Evolutionary conservation across 2,888 invertebrate species (phyloP).

Genomic region (Antheraea yamamai): DNA sequence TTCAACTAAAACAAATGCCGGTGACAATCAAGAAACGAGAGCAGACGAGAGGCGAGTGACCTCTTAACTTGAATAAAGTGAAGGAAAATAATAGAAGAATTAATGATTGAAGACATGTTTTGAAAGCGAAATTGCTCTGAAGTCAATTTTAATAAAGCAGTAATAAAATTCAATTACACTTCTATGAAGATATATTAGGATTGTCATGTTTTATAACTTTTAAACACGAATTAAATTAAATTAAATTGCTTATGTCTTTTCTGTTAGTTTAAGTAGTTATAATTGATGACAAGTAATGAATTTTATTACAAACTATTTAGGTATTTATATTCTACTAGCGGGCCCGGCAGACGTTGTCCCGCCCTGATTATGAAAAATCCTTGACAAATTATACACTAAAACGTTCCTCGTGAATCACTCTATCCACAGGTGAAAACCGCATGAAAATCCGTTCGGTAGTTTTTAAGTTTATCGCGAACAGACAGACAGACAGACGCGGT

Average conservation of each 20-base stretch:
- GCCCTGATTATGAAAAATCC: no score
- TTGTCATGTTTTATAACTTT: neutral
- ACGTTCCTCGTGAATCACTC: no score
- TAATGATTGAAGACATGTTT: constrained; percentile 5
- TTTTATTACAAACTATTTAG: neutral
- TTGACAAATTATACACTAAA: no score
- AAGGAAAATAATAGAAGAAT: neutral
- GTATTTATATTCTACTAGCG: no score
- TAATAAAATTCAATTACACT: neutral
- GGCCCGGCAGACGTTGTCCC: no score
- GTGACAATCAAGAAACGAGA: neutral
- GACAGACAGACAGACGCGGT: no score
- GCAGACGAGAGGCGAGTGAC: neutral
- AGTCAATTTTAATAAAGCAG: neutral
- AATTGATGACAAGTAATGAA: neutral
- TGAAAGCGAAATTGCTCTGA: neutral
- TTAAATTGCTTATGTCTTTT: neutral
- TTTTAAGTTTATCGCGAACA: no score
- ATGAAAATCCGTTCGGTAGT: no score
- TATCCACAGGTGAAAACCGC: no score
- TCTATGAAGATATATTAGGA: neutral
- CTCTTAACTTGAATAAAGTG: constrained; percentile 6
- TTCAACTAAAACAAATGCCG: neutral
- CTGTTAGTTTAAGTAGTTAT: neutral
- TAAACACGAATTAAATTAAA: neutral